phyloP scores from a whole-genome alignment of 2,888 invertebrate species.

The Melieria picta region DNA sequence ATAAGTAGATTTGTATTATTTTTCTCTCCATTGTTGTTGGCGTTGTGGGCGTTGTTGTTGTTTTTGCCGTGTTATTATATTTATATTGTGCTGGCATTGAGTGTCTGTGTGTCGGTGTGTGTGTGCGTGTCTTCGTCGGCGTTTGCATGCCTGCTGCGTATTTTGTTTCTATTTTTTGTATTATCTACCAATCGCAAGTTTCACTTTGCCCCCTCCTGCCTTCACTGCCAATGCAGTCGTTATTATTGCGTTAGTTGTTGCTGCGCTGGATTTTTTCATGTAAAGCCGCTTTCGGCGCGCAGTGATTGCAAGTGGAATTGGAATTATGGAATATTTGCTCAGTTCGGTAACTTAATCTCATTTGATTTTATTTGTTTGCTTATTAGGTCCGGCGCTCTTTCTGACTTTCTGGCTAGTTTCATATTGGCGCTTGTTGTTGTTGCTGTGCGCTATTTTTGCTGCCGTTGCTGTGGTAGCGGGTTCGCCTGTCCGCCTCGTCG shows the following conservation, averaged over 20 bases:
- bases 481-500: not conserved
- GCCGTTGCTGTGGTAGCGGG: conserved; percentile 12
- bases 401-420: not conserved
- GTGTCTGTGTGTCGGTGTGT: not conserved
- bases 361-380: conserved; percentile 39
- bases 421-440: not conserved
- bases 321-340: conserved; percentile 24
- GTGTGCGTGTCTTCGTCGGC: not conserved
- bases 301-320: conserved; percentile 28
- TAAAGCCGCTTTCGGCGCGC: conserved; percentile 12
- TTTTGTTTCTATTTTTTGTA: not conserved
- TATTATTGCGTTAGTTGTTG: not conserved
- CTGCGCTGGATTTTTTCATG: not conserved
- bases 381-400: conserved; percentile 28
- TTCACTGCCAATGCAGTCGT: not conserved
- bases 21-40: not conserved
- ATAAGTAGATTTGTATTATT: not conserved
- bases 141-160: not conserved
- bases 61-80: not conserved
- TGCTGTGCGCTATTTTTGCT: not conserved
- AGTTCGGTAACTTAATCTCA: conserved; percentile 38
- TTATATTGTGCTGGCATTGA: not conserved
- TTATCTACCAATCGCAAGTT: not conserved
- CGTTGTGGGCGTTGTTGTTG: too few species aligned
- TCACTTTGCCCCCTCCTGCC: not conserved